A percentile compares a stretch with the other conserved stretches of the same genome.
Conservation (phyloP, 2,797 vertebrate species). For the Chaunax sp. region DNA sequence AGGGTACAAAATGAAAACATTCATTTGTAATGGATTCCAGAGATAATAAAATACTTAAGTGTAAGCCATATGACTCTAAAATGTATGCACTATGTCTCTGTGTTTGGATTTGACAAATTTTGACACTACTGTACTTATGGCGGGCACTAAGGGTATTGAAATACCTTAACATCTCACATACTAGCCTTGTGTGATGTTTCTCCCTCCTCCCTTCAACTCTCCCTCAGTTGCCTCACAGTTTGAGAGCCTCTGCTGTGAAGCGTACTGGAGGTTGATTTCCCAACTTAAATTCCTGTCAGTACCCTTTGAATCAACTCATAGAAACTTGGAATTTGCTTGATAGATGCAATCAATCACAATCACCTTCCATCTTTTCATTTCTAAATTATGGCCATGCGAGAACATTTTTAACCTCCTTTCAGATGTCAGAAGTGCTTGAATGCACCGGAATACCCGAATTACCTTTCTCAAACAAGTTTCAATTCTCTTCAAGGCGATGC, state of each 20-base stretch:
- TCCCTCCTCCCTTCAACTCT: background rate
- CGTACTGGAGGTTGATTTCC: background rate
- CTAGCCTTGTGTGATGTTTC: background rate
- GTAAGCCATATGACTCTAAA: no score
- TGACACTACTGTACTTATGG: no score
- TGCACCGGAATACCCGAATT: background rate
- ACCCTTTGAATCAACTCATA: background rate
- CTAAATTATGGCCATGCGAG: background rate
- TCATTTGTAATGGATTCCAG: background rate
- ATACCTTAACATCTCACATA: background rate
- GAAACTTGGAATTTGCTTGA: background rate
- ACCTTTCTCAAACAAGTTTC: background rate
- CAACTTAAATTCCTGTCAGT: background rate
- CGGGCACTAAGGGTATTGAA: background rate
- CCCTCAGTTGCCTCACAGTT: background rate
- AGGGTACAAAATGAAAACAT: background rate
- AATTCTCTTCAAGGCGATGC: background rate
- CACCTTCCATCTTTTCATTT: background rate
- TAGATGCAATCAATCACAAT: background rate
- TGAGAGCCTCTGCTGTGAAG: background rate
- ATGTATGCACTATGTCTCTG: no score
- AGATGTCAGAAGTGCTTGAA: background rate
- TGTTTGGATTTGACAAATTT: no score
- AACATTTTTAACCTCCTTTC: background rate
- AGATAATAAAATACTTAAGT: no score